Evolutionary conservation across 2,888 invertebrate genomes (phyloP), one percentile per base, ranked within the genome.

Genomic region (Plusia festucae): DNA sequence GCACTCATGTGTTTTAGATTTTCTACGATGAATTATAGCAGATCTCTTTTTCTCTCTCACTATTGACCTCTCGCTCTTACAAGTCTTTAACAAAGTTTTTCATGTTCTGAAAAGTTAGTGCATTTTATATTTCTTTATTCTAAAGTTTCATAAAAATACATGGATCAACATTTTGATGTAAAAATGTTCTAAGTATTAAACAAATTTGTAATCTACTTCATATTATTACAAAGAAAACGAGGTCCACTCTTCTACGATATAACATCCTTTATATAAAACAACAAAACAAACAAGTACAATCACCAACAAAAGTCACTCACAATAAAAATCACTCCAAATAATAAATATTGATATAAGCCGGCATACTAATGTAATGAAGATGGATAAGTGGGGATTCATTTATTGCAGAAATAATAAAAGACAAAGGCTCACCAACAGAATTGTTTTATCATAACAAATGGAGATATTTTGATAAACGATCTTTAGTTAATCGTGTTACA

Each of bases 291-390:
- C 22, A 9, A 60, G 30, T 60, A 78, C 59, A 78, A 62, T 57
- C 54, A 24, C 54, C 6, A 32, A 65, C 64, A 70, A 69, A 67
- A 81, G 65, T 70, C 65, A 64, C 55, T 68, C 69, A 59, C 54
- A 70, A 70, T 65, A 68, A 80, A 71, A 59, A 60, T 70, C 65
- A 62, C 69, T 78, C 65, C 60, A 32, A 73, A 71, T 76, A 79
- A 76, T 78, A 68, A n/a, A n/a, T 76, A 71, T 81, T 78, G 76
- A 66, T 79, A 81, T 67, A 69, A 72, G 59, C 61, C 68, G 53
- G 70, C 70, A 81, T 69, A 81, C 65, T 70, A 60, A 68, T 69
- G 63, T 74, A 69, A 80, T 79, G 82, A 80, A 81, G 76, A 76
- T 69, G 64, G 79, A 81, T 80, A 76, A 69, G 53, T 53, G 53